These are phyloP conservation scores for Lutraria lutraria DNA, from an alignment of 2,888 invertebrate genomes.

Conservation along the genomic window DNA sequence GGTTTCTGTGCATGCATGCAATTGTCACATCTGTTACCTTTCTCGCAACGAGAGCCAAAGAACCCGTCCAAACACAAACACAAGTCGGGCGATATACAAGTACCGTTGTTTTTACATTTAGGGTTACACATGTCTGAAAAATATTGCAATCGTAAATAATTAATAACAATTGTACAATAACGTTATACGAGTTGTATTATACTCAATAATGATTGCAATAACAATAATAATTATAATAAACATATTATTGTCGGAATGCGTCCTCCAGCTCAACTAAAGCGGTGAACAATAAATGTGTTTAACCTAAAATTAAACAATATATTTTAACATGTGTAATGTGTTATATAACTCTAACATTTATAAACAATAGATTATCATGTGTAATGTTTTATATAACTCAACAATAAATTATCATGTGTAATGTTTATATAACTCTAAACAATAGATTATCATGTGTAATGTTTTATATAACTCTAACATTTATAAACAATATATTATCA, in stretches of 20 bases:
- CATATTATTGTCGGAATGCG: no score
- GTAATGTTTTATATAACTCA: no score
- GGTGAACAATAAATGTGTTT: no score
- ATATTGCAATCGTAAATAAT: background rate
- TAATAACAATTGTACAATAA: background rate
- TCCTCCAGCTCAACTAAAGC: no score
- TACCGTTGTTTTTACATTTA: constrained; percentile 96
- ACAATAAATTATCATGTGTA: background rate
- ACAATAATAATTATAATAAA: no score
- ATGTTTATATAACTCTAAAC: background rate
- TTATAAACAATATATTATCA: background rate
- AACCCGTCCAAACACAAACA: constrained; percentile 95
- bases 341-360: no score
- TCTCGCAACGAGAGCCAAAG: constrained; percentile 96
- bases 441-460: no score
- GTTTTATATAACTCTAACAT: no score
- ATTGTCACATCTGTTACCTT: constrained; percentile 87
- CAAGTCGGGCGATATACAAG: constrained; percentile 95
- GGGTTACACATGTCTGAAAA: constrained; percentile 93
- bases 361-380: no score
- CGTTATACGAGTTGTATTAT: background rate
- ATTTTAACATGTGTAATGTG: no score
- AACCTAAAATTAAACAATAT: no score
- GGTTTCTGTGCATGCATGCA: constrained; percentile 36
- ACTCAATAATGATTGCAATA: no score